A percentile compares a stretch with the other conserved stretches of the same genome.
Evolutionary conservation across 2,888 invertebrate species (phyloP).

Genomic region (Ceratothoa steindachneri): DNA sequence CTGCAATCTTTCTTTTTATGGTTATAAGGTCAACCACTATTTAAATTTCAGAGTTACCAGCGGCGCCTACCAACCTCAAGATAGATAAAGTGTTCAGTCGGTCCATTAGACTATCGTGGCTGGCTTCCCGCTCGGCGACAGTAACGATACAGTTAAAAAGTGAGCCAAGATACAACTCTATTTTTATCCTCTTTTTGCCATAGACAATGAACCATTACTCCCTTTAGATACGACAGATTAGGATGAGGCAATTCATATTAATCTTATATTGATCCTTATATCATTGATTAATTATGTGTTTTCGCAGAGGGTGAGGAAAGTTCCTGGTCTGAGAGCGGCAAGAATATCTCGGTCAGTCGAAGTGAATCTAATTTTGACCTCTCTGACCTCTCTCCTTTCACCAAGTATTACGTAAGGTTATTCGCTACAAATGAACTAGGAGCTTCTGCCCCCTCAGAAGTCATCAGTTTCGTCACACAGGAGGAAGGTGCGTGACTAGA

Average conservation of each 20-base stretch:
- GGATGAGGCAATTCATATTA: too few species aligned
- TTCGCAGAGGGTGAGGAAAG: background rate
- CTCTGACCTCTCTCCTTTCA: slow-evolving; percentile 25
- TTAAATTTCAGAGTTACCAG: background rate
- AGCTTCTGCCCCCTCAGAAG: slow-evolving; percentile 27
- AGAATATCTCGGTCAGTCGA: background rate
- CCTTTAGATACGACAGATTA: too few species aligned
- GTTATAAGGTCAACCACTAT: too few species aligned
- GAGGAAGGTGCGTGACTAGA: slow-evolving; percentile 42
- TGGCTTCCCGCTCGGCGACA: background rate
- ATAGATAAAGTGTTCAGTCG: background rate
- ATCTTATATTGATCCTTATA: too few species aligned
- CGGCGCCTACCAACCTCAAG: background rate
- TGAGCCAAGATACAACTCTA: too few species aligned
- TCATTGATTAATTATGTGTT: too few species aligned
- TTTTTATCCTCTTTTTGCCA: too few species aligned
- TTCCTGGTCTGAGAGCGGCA: background rate
- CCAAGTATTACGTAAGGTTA: slow-evolving; percentile 25
- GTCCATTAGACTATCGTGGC: background rate
- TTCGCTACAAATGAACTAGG: slow-evolving; percentile 38
- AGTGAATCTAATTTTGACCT: background rate
- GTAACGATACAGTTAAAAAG: background rate
- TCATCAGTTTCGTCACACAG: slow-evolving; percentile 21
- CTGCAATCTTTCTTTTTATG: too few species aligned
- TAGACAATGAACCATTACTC: too few species aligned